A percentile compares a stretch with the other conserved stretches of the same genome.
phyloP scores from a whole-genome alignment of 2,797 vertebrate species.

The Bovichtus variegatus region DNA sequence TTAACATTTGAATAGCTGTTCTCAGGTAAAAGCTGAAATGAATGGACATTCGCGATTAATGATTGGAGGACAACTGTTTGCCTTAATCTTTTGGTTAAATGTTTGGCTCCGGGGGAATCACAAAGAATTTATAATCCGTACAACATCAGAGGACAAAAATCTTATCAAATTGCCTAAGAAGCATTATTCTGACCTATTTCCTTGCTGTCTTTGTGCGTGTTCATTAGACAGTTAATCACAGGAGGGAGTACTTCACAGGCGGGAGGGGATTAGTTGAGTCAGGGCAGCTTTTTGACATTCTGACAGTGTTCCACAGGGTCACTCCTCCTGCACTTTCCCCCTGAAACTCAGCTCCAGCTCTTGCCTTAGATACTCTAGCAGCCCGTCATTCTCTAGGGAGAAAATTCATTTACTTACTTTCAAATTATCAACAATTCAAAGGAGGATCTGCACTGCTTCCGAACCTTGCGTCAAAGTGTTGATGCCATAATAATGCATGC shows the following conservation, averaged over 20 bases:
- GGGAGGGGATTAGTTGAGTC: constrained; percentile 72
- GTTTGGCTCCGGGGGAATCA: constrained; percentile 58
- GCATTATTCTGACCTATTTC: constrained; percentile 76
- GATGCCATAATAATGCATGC: constrained; percentile 27
- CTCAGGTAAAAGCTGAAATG: not conserved
- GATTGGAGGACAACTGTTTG: constrained; percentile 26
- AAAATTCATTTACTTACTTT: constrained; percentile 59
- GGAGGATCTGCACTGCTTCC: constrained; percentile 22
- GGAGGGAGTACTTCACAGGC: constrained; percentile 64
- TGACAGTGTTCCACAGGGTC: constrained; percentile 70
- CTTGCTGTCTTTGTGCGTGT: constrained; percentile 68
- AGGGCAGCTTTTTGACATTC: constrained; percentile 78
- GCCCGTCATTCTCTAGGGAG: constrained; percentile 36
- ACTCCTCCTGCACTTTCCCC: constrained; percentile 56
- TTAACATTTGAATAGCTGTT: not conserved
- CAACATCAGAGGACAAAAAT: constrained; percentile 70
- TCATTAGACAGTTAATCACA: constrained; percentile 79
- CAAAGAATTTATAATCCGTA: constrained; percentile 59
- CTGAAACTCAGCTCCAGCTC: constrained; percentile 45
- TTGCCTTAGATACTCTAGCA: constrained; percentile 30
- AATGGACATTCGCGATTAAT: constrained; percentile 26
- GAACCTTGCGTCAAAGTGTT: constrained; percentile 17
- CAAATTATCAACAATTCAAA: constrained; percentile 64
- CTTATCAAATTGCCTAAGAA: constrained; percentile 74
- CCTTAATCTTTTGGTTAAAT: constrained; percentile 65